These are phyloP conservation scores for Cantharis flavilabris DNA, from an alignment of 2,888 invertebrate species.

Conservation along the genomic window DNA sequence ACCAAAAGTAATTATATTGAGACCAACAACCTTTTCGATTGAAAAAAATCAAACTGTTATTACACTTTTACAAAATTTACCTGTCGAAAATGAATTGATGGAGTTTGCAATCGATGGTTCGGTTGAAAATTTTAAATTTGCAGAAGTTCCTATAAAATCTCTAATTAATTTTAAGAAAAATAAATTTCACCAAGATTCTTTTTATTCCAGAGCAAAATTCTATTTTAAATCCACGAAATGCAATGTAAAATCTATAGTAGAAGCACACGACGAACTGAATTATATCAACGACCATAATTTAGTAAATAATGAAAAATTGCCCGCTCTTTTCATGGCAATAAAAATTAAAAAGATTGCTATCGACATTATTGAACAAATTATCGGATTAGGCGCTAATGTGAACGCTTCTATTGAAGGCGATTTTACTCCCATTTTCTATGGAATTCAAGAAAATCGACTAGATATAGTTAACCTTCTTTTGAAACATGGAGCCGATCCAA, in stretches of 20 bases:
- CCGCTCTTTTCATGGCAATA: conserved; percentile 7
- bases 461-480: conserved; percentile 16
- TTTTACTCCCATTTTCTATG: conserved; percentile 5
- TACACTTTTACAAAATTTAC: conserved; percentile 7
- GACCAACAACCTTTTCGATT: conserved; percentile 3
- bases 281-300: conserved; percentile 11
- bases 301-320: neutral
- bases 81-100: neutral
- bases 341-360: conserved; percentile 3
- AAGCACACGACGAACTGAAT: conserved; percentile 19
- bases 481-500: conserved; percentile 6
- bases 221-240: neutral
- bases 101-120: neutral
- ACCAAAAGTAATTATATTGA: conserved; percentile 14
- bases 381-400: conserved; percentile 9
- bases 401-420: conserved; percentile 8
- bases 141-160: neutral
- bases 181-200: conserved; percentile 6
- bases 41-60: conserved; percentile 1
- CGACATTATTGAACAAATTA: conserved; percentile 5
- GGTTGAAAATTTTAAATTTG: conserved; percentile 4
- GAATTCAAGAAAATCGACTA: conserved; percentile 6
- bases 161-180: neutral
- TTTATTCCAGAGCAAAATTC: neutral
- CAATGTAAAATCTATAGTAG: neutral